Evolutionary conservation across 2,113 vertebrate species (phyloP).

Genomic region (Daubentonia madagascariensis): DNA sequence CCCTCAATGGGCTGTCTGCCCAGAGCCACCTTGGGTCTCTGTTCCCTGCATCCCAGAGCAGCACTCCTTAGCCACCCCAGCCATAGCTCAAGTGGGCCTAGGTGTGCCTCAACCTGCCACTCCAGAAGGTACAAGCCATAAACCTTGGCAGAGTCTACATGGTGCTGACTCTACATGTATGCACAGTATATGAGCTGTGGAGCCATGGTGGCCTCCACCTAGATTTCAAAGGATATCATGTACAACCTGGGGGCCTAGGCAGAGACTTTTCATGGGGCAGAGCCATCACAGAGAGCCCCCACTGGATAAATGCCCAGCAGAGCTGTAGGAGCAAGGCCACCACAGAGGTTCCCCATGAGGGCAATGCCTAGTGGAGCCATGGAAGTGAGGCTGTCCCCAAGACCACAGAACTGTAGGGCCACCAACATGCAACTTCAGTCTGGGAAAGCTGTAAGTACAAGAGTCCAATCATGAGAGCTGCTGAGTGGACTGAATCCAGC

Average conservation of each 20-base stretch:
- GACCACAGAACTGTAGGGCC: background rate
- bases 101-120: background rate
- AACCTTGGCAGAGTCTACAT: background rate
- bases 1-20: background rate
- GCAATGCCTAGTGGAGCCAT: background rate
- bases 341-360: background rate
- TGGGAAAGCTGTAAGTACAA: background rate
- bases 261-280: background rate
- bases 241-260: background rate
- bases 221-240: background rate
- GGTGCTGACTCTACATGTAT: background rate
- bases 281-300: background rate
- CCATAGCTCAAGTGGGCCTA: background rate
- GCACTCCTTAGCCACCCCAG: background rate
- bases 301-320: background rate
- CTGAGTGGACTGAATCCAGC: background rate
- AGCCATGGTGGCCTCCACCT: background rate
- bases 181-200: background rate
- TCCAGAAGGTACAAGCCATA: background rate
- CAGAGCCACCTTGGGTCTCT: background rate
- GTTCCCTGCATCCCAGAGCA: background rate
- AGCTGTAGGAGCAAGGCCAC: too few relatives aligned
- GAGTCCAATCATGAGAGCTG: background rate
- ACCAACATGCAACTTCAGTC: background rate
- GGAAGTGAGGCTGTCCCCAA: background rate